Evolutionary conservation across 2,113 vertebrate species (phyloP), one percentile per base, ranked within the genome.

Genomic region (Channa maculata): DNA sequence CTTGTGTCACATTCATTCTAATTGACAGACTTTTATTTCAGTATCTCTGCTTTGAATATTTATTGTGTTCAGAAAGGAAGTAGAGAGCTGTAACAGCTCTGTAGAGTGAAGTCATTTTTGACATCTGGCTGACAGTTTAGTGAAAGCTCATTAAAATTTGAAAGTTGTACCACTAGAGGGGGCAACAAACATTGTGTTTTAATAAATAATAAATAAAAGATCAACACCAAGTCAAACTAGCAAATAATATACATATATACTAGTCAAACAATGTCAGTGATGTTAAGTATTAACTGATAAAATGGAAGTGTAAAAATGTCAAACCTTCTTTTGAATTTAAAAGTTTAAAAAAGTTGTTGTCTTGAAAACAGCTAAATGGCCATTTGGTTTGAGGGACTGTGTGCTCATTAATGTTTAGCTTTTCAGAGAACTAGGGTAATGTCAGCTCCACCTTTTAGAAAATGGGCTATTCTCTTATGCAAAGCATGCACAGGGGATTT

Each of bases 401-500:
- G 33, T 43, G 73, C 76, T 87, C 63, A 70, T 87, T 86, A 81
- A 84, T 85, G 79, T 57, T 64, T 53, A 51, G 65, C 66, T 63
- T 61, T 64, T 33, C 43, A 77, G 55, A 55, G 63, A 82, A 76
- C 48, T 62, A 44, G 41, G 59, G 11, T 72, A 85, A 81, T 77
- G 52, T 74, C 71, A 65, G 54, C 34, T 69, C 67, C 41, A 78
- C 77, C 70, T 86, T 75, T 24, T 54, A 33, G 44, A 68, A 86
- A 91, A 88, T 66, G 52, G 41, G 52, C 71, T 85, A 76, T 72
- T 86, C 84, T 71, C 80, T 79, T 83, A 86, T 91, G 82, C 82
- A 89, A 90, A 88, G 86, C 68, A 82, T 75, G 80, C 71, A 82
- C 57, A 13, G 34, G 76, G 82, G 79, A 71, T 67, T 82, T 71